Percentiles rank a stretch among this genome's conserved stretches.
These are phyloP conservation scores for Bettongia penicillata DNA, from an alignment of 2,113 vertebrate genomes.

Conservation along the genomic window DNA sequence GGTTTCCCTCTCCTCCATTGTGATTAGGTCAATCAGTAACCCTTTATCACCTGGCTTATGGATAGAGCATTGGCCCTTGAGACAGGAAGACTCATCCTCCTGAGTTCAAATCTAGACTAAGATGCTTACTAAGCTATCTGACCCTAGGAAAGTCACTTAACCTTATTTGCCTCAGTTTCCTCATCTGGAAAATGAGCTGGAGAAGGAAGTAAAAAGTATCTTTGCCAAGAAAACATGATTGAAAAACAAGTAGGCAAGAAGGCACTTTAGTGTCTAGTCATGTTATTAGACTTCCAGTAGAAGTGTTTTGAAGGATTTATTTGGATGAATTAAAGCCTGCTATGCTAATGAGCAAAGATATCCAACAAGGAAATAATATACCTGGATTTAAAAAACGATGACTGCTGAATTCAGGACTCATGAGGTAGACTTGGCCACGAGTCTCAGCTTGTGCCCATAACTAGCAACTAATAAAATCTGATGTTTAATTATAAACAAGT, in stretches of 20 bases:
- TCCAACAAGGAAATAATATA: neutral
- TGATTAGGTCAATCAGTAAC: neutral
- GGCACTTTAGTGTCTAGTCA: neutral
- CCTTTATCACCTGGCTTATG: neutral
- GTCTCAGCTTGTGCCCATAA: neutral
- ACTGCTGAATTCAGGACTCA: neutral
- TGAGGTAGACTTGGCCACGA: neutral
- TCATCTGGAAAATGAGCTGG: neutral
- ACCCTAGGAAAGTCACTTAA: neutral
- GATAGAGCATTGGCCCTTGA: neutral
- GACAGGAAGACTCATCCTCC: neutral
- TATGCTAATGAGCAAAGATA: neutral
- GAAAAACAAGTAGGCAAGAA: neutral
- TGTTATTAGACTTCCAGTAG: neutral
- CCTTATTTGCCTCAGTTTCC: neutral
- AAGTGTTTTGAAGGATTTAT: conserved; percentile 23
- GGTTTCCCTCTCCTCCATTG: no score
- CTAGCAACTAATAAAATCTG: neutral
- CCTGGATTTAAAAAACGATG: neutral
- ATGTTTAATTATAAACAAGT: conserved; percentile 17
- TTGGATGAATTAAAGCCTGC: neutral
- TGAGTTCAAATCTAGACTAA: neutral
- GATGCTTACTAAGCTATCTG: neutral
- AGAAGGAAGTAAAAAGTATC: neutral
- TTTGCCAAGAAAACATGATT: neutral